Conservation (phyloP, 1,140 invertebrate species). For the Diorhabda elongata region DNA sequence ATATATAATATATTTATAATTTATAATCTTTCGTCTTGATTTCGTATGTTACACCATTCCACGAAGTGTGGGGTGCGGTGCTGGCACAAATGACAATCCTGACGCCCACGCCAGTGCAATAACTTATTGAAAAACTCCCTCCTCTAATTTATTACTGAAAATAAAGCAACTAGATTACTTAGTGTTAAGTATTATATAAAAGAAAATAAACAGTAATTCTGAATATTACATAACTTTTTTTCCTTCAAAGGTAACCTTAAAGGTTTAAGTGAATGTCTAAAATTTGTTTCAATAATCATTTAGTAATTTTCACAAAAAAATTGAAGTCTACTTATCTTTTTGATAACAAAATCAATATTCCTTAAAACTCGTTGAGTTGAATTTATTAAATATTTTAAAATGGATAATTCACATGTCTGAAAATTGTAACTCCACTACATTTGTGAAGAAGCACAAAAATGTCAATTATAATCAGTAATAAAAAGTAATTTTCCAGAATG, state of each 20-base stretch:
- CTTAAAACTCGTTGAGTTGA: too few relatives aligned
- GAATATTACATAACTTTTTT: neutral
- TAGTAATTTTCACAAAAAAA: too few relatives aligned
- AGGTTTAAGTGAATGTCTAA: neutral
- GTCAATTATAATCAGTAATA: too few relatives aligned
- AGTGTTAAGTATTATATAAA: slow-evolving; percentile 45
- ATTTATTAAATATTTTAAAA: too few relatives aligned
- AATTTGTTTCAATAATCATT: too few relatives aligned
- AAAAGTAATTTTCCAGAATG: too few relatives aligned
- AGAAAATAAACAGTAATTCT: slow-evolving; percentile 37
- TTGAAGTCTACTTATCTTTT: too few relatives aligned
- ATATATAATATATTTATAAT: slow-evolving; percentile 45
- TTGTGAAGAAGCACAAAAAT: too few relatives aligned
- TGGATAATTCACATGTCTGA: too few relatives aligned
- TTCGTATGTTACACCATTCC: slow-evolving; percentile 45
- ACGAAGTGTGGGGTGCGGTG: slow-evolving; percentile 41
- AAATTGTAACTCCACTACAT: too few relatives aligned
- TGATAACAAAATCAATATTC: too few relatives aligned
- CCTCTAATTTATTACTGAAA: slow-evolving; percentile 44
- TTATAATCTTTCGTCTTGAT: slow-evolving; percentile 45
- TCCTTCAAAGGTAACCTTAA: neutral
- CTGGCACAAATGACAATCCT: slow-evolving; percentile 40
- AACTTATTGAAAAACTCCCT: slow-evolving; percentile 40
- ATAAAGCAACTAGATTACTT: slow-evolving; percentile 41
- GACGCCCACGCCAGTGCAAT: slow-evolving; percentile 43